These are phyloP conservation scores for Drosophila serrata DNA, from an alignment of 1,140 invertebrate genomes.

Conservation along the genomic window DNA sequence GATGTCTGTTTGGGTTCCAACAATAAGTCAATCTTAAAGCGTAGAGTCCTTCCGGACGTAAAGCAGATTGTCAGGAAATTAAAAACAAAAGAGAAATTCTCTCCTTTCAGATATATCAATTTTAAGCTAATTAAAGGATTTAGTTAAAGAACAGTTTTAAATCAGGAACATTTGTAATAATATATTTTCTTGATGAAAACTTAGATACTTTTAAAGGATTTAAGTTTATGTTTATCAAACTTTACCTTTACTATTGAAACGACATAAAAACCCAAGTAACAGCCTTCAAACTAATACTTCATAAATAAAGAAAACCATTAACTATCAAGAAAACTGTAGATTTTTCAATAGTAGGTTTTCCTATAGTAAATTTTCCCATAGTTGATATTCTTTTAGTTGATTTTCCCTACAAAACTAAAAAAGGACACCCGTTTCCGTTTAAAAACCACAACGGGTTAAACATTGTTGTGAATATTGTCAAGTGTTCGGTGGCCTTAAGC, in stretches of 20 bases:
- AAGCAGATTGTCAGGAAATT: conserved; percentile 5
- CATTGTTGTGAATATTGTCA: conserved; percentile 20
- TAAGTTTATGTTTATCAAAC: not conserved
- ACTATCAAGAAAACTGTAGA: not conserved
- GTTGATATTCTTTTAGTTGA: not conserved
- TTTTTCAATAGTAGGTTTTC: not conserved
- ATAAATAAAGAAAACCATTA: too few species aligned
- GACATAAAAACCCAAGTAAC: not conserved
- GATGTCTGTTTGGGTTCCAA: not conserved
- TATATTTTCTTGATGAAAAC: not conserved
- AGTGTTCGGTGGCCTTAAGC: conserved; percentile 39
- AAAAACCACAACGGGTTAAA: conserved; percentile 11
- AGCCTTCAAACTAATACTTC: not conserved
- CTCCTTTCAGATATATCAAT: not conserved
- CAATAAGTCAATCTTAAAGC: conserved; percentile 2
- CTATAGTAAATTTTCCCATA: not conserved
- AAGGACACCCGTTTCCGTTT: conserved; percentile 12
- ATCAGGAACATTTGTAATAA: not conserved
- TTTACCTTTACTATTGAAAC: not conserved
- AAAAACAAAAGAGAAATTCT: not conserved
- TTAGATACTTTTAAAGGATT: not conserved
- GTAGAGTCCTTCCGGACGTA: conserved; percentile 7
- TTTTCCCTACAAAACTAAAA: conserved; percentile 1
- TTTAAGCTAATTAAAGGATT: not conserved
- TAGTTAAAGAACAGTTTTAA: too few species aligned